Conservation (phyloP, 2,797 vertebrate genomes). For the Oreortyx pictus region DNA sequence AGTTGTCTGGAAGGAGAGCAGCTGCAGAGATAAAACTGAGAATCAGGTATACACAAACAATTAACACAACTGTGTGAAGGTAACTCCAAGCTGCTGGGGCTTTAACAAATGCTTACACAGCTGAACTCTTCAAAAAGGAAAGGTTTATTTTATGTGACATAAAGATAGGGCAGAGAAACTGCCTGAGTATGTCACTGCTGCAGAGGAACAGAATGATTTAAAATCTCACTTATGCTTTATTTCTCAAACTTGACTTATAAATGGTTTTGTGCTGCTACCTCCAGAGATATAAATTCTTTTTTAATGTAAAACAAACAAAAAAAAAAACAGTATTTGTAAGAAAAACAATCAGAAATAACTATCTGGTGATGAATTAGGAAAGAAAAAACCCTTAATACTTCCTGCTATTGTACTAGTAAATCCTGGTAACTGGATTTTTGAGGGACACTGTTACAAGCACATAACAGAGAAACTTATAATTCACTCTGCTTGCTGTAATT, state of each 20-base stretch:
- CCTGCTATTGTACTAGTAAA: neutral
- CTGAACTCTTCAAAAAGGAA: neutral
- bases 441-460: neutral
- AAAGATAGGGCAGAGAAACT: neutral
- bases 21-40: constrained; percentile 39
- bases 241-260: neutral
- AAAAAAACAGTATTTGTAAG: neutral
- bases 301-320: neutral
- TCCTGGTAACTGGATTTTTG: neutral
- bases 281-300: neutral
- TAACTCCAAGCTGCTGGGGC: neutral
- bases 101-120: neutral
- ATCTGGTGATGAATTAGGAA: neutral
- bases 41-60: neutral
- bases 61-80: fast-evolving
- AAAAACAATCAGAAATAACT: neutral
- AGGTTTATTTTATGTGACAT: neutral
- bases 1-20: constrained; percentile 44
- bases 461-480: neutral
- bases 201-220: neutral
- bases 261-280: neutral
- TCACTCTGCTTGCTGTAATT: neutral
- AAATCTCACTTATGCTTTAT: neutral
- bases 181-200: neutral
- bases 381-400: neutral